Percentiles rank a stretch among this genome's conserved stretches.
These are phyloP conservation scores for Boloria euphrosyne DNA, from an alignment of 2,888 invertebrate genomes.

Conservation along the genomic window DNA sequence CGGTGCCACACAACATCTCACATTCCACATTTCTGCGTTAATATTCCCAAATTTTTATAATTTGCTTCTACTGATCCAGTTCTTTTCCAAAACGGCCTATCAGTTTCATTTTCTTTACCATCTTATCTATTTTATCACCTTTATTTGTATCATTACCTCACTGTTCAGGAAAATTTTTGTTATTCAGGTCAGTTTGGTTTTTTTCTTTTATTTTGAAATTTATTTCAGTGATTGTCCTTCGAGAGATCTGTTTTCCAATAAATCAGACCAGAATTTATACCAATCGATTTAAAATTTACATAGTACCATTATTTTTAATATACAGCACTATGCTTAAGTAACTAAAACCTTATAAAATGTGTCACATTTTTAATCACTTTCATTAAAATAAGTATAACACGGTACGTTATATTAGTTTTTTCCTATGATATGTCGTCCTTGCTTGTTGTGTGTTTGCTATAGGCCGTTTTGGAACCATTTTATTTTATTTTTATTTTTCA, in stretches of 20 bases:
- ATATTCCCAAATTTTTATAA: slow-evolving; percentile 61
- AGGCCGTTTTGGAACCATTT: slow-evolving; percentile 81
- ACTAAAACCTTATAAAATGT: slow-evolving; percentile 66
- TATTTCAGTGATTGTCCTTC: slow-evolving; percentile 77
- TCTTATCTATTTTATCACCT: slow-evolving; percentile 66
- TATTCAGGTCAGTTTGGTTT: slow-evolving; percentile 54
- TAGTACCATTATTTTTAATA: slow-evolving; percentile 68
- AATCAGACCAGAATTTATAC: slow-evolving; percentile 63
- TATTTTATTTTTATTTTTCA: slow-evolving; percentile 54
- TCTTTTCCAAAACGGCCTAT: slow-evolving; percentile 83
- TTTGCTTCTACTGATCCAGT: slow-evolving; percentile 74
- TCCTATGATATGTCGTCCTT: slow-evolving; percentile 75
- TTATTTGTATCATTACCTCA: slow-evolving; percentile 59
- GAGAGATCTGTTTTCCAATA: slow-evolving; percentile 81
- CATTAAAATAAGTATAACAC: slow-evolving; percentile 56
- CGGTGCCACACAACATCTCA: slow-evolving; percentile 61
- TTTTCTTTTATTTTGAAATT: slow-evolving; percentile 51
- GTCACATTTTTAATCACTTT: slow-evolving; percentile 64
- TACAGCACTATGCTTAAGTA: slow-evolving; percentile 60
- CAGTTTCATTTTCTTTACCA: slow-evolving; percentile 71
- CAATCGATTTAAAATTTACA: slow-evolving; percentile 55
- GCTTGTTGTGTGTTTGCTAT: slow-evolving; percentile 82
- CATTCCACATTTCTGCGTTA: slow-evolving; percentile 67
- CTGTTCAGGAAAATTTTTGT: slow-evolving; percentile 58
- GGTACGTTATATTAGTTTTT: slow-evolving; percentile 68